Evolutionary conservation across 1,140 invertebrate species (phyloP).

Genomic region (Caenorhabditis tropicalis): DNA sequence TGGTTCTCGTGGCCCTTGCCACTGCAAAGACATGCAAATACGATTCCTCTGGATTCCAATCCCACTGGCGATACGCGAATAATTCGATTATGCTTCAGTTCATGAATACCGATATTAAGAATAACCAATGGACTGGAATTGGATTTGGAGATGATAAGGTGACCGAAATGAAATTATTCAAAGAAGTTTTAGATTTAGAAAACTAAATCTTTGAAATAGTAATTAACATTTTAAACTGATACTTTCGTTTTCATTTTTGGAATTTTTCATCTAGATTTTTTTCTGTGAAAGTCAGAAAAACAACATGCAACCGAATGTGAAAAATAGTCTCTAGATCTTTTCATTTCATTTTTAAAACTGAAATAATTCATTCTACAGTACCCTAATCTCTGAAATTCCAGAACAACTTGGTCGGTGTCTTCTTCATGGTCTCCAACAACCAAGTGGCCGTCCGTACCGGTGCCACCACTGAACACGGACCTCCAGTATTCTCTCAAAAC

Average conservation of each 20-base stretch:
- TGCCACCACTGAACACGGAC: slow-evolving; percentile 23
- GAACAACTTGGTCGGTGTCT: slow-evolving; percentile 23
- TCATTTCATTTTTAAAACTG: too few relatives aligned
- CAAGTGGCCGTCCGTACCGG: slow-evolving; percentile 21
- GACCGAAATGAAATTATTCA: not conserved
- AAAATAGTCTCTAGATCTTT: too few relatives aligned
- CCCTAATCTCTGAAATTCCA: too few relatives aligned
- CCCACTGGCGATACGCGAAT: not conserved
- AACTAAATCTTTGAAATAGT: too few relatives aligned
- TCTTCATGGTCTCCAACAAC: slow-evolving; percentile 37
- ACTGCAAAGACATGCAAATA: slow-evolving; percentile 20
- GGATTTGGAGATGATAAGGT: slow-evolving; percentile 36
- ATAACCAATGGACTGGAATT: slow-evolving; percentile 21
- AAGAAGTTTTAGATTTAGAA: not conserved
- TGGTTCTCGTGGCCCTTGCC: not conserved
- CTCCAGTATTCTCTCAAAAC: not conserved
- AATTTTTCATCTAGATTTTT: too few relatives aligned
- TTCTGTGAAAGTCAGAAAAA: too few relatives aligned
- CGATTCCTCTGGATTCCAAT: not conserved
- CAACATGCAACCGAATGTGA: too few relatives aligned
- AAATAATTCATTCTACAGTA: too few relatives aligned
- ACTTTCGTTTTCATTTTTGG: too few relatives aligned
- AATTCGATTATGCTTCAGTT: slow-evolving; percentile 32
- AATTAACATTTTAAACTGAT: too few relatives aligned
- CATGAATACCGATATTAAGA: slow-evolving; percentile 38